phyloP scores from a whole-genome alignment of 2,113 vertebrate species.

The Rallus limicola region DNA sequence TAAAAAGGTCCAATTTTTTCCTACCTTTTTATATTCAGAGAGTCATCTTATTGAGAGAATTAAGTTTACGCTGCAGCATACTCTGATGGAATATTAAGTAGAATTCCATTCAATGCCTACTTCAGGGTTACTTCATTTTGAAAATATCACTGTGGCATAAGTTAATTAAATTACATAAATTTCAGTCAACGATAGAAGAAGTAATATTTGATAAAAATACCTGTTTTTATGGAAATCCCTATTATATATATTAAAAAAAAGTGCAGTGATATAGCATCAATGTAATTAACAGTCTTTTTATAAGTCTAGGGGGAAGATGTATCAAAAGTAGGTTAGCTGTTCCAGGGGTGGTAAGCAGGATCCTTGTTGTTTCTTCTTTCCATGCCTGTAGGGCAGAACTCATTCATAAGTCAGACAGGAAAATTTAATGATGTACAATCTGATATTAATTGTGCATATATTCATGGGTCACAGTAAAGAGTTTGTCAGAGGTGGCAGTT shows the following conservation, averaged over 20 bases:
- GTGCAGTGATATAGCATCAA: background rate
- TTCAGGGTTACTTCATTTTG: slow-evolving; percentile 51
- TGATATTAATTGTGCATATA: slow-evolving; percentile 47
- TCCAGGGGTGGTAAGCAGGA: background rate
- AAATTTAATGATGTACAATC: slow-evolving; percentile 46
- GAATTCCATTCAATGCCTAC: slow-evolving; percentile 24
- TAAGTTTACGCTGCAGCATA: slow-evolving; percentile 6
- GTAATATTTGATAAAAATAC: slow-evolving; percentile 50
- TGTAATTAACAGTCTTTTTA: slow-evolving; percentile 46
- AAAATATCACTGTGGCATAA: slow-evolving; percentile 55
- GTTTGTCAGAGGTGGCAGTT: background rate
- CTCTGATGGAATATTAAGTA: slow-evolving; percentile 44
- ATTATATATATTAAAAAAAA: background rate
- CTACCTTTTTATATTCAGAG: slow-evolving; percentile 27
- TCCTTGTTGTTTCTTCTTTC: slow-evolving; percentile 56
- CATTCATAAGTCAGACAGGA: slow-evolving; percentile 48
- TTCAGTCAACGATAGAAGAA: slow-evolving; percentile 45
- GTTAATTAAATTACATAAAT: slow-evolving; percentile 74
- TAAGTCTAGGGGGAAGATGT: slow-evolving; percentile 8
- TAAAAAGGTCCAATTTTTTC: slow-evolving; percentile 14
- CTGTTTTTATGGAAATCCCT: slow-evolving; percentile 44
- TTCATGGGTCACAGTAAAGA: slow-evolving; percentile 3
- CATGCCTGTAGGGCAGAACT: slow-evolving; percentile 28
- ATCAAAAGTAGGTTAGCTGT: slow-evolving; percentile 46
- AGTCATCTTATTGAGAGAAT: slow-evolving; percentile 39